Conservation (phyloP, 2,888 invertebrate genomes). For the Scotopteryx bipunctaria region DNA sequence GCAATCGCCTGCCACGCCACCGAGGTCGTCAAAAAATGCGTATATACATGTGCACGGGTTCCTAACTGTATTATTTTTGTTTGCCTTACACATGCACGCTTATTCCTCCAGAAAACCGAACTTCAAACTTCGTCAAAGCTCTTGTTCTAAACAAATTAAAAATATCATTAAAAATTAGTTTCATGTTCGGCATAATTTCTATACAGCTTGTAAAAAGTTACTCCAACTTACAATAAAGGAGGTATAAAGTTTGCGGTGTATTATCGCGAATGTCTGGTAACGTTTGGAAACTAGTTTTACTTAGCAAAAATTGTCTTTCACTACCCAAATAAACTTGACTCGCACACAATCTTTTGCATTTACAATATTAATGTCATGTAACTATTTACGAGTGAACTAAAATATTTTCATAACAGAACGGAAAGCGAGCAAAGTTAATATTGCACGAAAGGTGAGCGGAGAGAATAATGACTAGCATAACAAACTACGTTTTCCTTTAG, state of each 20-base stretch:
- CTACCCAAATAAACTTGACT: too few species aligned
- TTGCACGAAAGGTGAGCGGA: constrained; percentile 24
- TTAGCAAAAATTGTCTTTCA: constrained; percentile 14
- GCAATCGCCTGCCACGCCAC: too few species aligned
- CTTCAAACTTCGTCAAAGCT: too few species aligned
- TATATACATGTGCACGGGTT: too few species aligned
- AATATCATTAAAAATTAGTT: constrained; percentile 10
- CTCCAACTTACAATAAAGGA: constrained; percentile 10
- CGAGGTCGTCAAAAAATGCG: too few species aligned
- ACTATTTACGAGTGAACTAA: too few species aligned
- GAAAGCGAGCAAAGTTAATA: constrained; percentile 13
- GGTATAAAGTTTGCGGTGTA: constrained; percentile 16
- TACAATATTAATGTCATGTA: too few species aligned
- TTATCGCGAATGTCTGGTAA: constrained; percentile 5
- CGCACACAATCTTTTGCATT: too few species aligned
- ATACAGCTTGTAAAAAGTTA: not conserved
- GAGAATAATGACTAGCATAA: constrained; percentile 39
- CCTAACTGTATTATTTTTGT: too few species aligned
- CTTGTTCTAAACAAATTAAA: constrained; percentile 12
- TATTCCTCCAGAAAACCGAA: too few species aligned
- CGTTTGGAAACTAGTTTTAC: constrained; percentile 11
- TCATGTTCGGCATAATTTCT: not conserved
- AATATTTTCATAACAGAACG: not conserved
- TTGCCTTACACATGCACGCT: too few species aligned
- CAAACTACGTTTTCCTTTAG: not conserved